Base-by-base conservation (phyloP, 2,797 vertebrate genomes). In the Kryptopterus vitreolus region DNA sequence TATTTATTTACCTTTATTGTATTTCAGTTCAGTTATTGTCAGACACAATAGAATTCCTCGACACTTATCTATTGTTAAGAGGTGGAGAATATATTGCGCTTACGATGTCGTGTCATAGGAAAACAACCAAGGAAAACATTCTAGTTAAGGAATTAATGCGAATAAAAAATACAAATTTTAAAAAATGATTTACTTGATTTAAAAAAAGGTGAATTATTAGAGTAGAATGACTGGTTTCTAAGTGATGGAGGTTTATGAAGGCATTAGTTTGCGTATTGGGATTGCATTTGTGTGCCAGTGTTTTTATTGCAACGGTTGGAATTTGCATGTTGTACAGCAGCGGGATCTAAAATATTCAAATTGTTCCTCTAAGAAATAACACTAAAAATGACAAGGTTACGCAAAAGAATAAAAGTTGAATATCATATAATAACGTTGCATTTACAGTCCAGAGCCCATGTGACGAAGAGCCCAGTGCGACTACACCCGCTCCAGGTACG, bases 401-500 rank as follows among this genome's bases (percentile, higher is more conserved):
- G 38, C 38, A 16, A 22, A 1, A 61, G 15, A 61, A 20, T 4
- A 43, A 7, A 43, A 43, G 38, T 43, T 26, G 46, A 62, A 72
- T 18, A 15, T 72, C 10, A 50, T 3, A 24, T 6, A 55, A 38
- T 50, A 63, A 72, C 24, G 35, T 26, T 35, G 3, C 22, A 35
- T 38, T 70, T 77, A 52, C 66, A 77, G 80, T 4, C 48, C 57
- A 65, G 62, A 50, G 5, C 12, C 33, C 13, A 24, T 15, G 8
- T 58, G 38, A 68, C 10, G 50, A 20, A 46, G 61, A 75, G 33
- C 52, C 0, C 24, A 58, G 12, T 20, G 16, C 57, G 31, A 62
- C 11, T 63, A 50, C 11, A 71, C n/a, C 33, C 12, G 10, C 1
- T 3, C 79, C 80, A 81, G 80, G 73, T 77, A 71, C 31, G 62